Base-by-base conservation (phyloP, 2,888 invertebrate species). In the Drosophila tanythrix region DNA sequence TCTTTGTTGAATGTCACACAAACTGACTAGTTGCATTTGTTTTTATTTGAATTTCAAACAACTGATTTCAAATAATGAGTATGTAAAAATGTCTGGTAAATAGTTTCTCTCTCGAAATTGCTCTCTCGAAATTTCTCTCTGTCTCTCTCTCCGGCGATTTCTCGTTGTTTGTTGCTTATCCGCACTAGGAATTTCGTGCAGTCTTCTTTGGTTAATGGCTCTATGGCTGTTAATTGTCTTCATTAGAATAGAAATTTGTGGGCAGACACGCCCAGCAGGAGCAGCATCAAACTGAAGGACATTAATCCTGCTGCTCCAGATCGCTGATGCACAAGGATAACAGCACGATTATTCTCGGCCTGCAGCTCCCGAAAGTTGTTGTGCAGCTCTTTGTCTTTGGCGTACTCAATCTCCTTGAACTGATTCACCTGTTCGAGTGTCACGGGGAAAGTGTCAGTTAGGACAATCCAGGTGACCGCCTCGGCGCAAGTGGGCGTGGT, bases 401-500 rank as follows among this genome's bases (percentile, higher is more conserved):
- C 88, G 25, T 91, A 89, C 74, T 93, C 91, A 36, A 94, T 81
- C 46, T 88, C 79, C 74, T 93, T 92, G 82, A 94, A 94, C 63
- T 91, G 81, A 35, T 93, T 92, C 10, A 94, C 94, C 92, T 94
- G 94, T 13, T 92, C 89, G 72, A 93, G 81, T 0, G 95, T 94
- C 52, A 95, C 93, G 1, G 94, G 93, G 52, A 94, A 92, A 29
- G 94, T 94, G 35, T 94, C 93, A 0, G 94, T 93, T 65, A 95
- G 93, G 3, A 97, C 94, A 33, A 96, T 95, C 96, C 97, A 97
- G 6, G 94, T 94, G n/a, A 97, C 96, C 0, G 94, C 94, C 91
- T 97, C 97, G 60, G 95, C 94, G 90, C 97, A 97, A 5, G 89
- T 93, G 13, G 97, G 97, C 0, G 96, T 96, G 3, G 97, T 97